A percentile compares a stretch with the other conserved stretches of the same genome.
phyloP scores from a whole-genome alignment of 2,888 invertebrate genomes.

The Monopis laevigella region DNA sequence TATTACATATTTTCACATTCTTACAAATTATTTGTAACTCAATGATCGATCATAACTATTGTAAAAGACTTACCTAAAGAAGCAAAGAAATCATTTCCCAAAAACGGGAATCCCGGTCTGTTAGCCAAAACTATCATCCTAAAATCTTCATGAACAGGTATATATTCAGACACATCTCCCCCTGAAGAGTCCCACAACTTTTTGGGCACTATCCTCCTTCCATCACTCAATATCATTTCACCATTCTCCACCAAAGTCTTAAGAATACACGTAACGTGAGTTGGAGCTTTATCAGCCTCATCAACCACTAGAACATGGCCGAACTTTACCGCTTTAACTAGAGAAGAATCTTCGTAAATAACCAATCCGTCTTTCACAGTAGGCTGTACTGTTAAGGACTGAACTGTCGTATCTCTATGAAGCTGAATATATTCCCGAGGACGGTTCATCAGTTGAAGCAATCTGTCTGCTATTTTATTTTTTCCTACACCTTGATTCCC shows the following conservation, averaged over 20 bases:
- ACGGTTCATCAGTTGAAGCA: conserved; percentile 86
- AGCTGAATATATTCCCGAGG: conserved; percentile 96
- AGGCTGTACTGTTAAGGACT: conserved; percentile 91
- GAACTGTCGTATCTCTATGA: conserved; percentile 95
- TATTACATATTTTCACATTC: too few species aligned
- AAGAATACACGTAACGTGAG: conserved; percentile 95
- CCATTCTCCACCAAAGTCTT: conserved; percentile 96
- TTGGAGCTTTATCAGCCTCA: conserved; percentile 98
- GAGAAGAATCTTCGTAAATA: conserved; percentile 91
- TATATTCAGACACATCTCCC: conserved; percentile 59
- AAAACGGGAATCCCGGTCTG: conserved; percentile 96
- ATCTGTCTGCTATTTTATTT: conserved; percentile 93
- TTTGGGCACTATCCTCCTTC: conserved; percentile 82
- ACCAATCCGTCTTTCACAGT: conserved; percentile 90
- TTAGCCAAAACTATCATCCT: conserved; percentile 95
- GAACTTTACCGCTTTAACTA: conserved; percentile 89
- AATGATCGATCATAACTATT: too few species aligned
- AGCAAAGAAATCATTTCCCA: conserved; percentile 96
- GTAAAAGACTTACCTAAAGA: conserved; percentile 73
- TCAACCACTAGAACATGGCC: conserved; percentile 95
- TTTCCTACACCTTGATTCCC: conserved; percentile 99
- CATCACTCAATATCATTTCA: conserved; percentile 95
- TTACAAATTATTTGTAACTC: too few species aligned
- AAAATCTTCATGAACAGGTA: conserved; percentile 91
- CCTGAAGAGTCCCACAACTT: conserved; percentile 37